Percentiles rank a stretch among this genome's conserved stretches.
Conservation (phyloP, 2,113 vertebrate genomes). For the Prochilodus magdalenae region DNA sequence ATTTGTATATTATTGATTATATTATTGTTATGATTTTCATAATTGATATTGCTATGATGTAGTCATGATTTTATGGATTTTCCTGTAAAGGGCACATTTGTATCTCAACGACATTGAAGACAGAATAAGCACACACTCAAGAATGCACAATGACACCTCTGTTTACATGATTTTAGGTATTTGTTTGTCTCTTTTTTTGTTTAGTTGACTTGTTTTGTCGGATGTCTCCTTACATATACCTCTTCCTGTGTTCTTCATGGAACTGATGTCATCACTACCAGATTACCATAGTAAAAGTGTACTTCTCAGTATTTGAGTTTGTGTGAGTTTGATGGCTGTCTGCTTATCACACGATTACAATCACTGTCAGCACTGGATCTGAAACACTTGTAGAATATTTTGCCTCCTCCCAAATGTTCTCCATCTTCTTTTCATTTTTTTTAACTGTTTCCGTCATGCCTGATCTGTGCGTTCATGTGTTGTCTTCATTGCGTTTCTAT, state of each 20-base stretch:
- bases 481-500: slow-evolving; percentile 1
- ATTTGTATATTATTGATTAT: slow-evolving; percentile 72
- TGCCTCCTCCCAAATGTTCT: background rate
- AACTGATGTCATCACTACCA: slow-evolving; percentile 53
- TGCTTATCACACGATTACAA: slow-evolving; percentile 12
- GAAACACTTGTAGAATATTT: slow-evolving; percentile 27
- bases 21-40: slow-evolving; percentile 74
- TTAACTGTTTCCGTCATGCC: background rate
- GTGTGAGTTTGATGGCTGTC: slow-evolving; percentile 16
- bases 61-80: slow-evolving; percentile 69
- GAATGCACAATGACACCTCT: slow-evolving; percentile 78
- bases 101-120: slow-evolving; percentile 73
- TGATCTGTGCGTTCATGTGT: slow-evolving; percentile 1
- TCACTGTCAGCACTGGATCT: slow-evolving; percentile 46
- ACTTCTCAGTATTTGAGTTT: slow-evolving; percentile 39
- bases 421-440: background rate
- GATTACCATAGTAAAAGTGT: slow-evolving; percentile 39
- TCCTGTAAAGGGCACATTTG: slow-evolving; percentile 80
- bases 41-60: slow-evolving; percentile 72
- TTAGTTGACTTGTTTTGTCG: slow-evolving; percentile 58
- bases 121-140: slow-evolving; percentile 76
- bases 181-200: slow-evolving; percentile 60
- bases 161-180: slow-evolving; percentile 76
- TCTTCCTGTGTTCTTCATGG: slow-evolving; percentile 54
- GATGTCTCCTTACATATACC: slow-evolving; percentile 60